A percentile compares a stretch with the other conserved stretches of the same genome.
These are phyloP conservation scores for Chlorocebus sabaeus DNA, from an alignment of 2,113 vertebrate genomes.

Conservation along the genomic window DNA sequence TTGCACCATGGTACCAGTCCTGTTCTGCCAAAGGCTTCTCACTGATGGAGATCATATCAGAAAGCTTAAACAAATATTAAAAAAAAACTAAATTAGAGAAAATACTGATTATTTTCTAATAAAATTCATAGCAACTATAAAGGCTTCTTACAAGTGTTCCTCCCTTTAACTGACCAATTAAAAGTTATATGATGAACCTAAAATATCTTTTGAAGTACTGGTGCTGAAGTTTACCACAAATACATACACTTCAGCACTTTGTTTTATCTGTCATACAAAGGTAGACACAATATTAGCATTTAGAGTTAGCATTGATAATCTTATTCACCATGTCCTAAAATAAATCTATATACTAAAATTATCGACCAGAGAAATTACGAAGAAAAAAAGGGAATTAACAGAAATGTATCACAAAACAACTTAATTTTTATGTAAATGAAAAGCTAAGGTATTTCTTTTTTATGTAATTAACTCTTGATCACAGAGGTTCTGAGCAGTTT, in stretches of 20 bases:
- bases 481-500: background rate
- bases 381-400: background rate
- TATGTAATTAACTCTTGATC: background rate
- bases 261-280: background rate
- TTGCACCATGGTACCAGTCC: slow-evolving; percentile 98
- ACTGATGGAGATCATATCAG: slow-evolving; percentile 91
- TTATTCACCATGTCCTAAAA: background rate
- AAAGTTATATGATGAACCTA: background rate
- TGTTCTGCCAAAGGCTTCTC: slow-evolving; percentile 95
- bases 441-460: background rate
- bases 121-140: slow-evolving; percentile 20
- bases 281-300: background rate
- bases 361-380: background rate
- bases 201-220: background rate
- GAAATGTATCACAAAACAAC: background rate
- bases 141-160: background rate
- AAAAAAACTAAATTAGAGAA: slow-evolving; percentile 54
- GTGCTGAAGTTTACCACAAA: background rate
- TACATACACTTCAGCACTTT: background rate
- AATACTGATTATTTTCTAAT: background rate
- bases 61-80: slow-evolving; percentile 86
- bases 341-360: slow-evolving; percentile 4
- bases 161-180: background rate
- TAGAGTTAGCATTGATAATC: background rate
- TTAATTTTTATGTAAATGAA: background rate